Evolutionary conservation across 92 coral and sea anemone genomes (phyloP), one percentile per base, ranked within the genome.

Genomic region (Porites cylindrica): DNA sequence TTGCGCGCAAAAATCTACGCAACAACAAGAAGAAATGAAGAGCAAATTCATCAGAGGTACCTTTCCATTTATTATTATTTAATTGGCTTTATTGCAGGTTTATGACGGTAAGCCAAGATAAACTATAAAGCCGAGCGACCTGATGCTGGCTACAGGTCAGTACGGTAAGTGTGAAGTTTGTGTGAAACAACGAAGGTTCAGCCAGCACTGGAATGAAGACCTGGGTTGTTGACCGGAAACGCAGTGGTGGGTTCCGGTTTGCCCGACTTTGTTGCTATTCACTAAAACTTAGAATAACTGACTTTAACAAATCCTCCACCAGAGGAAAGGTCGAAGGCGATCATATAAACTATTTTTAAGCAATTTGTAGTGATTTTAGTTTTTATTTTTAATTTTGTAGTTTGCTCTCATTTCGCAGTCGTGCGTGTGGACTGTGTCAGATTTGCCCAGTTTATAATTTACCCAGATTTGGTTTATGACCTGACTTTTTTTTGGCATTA

Each of bases 41-140:
- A 68, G 77, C 70, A 79, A 82, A 59, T 95, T 90, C 72, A 86
- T 93, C 54, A 80, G 86, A 93, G 96, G 98, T 93, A 79, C 85
- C 17, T 8, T 75, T 51, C 51, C 13, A 19, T 29, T 70, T 38
- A 6, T 11, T 69, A 24, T 10, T 10, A 2, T 50, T 10, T 43
- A 6, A 14, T 2, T 8, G 9, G 20, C 51, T 47, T 17, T 73
- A 6, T 1, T 18, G 26, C 3, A 7, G 60, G 50, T 51, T 19
- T 51, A 19, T 50, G 9, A 43, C 77, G 51, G 21, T 32, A 32
- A 19, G 14, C 17, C n/a, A 14, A 14, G 60, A 32, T 13, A n/a
- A 10, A 70, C 10, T 74, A 53, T 8, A 58, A 32, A 1, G 2
- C 53, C 58, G 13, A 50, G 72, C 74, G 21, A 29, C 56, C 47